Base-by-base conservation (phyloP, 1,140 invertebrate genomes). In the Lordiphosa mommai region DNA sequence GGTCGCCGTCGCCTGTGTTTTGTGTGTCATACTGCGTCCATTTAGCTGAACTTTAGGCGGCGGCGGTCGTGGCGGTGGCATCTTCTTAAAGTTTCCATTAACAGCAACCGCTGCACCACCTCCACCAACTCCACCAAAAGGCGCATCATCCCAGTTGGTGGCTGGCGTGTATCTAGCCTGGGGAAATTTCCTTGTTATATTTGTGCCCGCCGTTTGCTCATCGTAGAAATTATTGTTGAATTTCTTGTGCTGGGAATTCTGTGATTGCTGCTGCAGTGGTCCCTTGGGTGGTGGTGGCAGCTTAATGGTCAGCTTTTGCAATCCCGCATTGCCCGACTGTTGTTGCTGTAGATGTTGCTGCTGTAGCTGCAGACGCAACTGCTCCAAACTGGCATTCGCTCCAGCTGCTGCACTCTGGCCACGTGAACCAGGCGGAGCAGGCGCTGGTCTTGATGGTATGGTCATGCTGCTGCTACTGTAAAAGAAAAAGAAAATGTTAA, bases 371-470 rank as follows among this genome's bases (percentile, higher is more conserved):
- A 70, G 46, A 17, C 80, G 86, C 48, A 88, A 56, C 41, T 87
- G 79, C 14, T 88, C 79, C 46, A 88, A 47, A 49, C 79, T 77
- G 6, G 85, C 85, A 48, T 87, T 87, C 3, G 85, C 85, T n/a
- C 76, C 80, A 17, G 72, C 86, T 13, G 80, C 86, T 13, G 86
- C 86, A 46, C 50, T 72, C 37, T 85, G 79, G 10, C 61, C 72
- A 27, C 70, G 61, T 14, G 82, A 71, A 4, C 60, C 64, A 9
- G 89, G 89, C 17, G 89, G 89, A 2, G 89, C 87, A 1, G 89
- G 89, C 14, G 89, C 89, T 43, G 88, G 88, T 46, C 89, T 55
- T 23, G 88, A 84, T 38, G 88, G 89, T 49, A 89, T 82, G 36
- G 89, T 89, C 72, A 89, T 89, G 8, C 23, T 65, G 27, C 37